phyloP scores from a whole-genome alignment of 2,113 vertebrate genomes.

The Leiothrix lutea region DNA sequence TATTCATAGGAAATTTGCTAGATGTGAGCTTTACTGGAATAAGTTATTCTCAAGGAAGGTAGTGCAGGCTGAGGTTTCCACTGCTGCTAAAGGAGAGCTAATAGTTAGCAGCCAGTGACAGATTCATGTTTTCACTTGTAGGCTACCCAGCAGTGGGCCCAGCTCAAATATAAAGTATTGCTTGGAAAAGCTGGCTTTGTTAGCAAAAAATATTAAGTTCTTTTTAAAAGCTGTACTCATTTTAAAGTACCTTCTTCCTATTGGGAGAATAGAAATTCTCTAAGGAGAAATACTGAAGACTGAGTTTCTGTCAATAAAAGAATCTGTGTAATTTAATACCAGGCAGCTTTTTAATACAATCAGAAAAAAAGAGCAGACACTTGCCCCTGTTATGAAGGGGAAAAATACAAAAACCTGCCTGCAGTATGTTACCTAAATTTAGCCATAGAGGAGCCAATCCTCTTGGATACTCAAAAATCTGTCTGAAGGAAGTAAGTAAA shows the following conservation, averaged over 20 bases:
- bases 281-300: background rate
- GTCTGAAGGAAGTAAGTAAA: background rate
- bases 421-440: background rate
- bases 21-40: background rate
- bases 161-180: background rate
- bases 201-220: background rate
- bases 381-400: background rate
- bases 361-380: background rate
- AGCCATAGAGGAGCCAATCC: background rate
- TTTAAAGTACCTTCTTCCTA: background rate
- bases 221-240: background rate
- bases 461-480: background rate
- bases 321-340: background rate
- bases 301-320: slow-evolving; percentile 19
- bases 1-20: background rate
- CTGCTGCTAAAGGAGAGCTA: background rate
- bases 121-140: background rate
- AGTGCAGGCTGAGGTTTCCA: background rate
- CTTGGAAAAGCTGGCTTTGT: background rate
- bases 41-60: background rate
- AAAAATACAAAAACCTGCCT: background rate
- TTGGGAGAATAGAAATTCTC: background rate
- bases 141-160: background rate
- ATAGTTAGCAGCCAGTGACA: background rate
- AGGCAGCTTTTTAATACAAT: background rate